Evolutionary conservation across 2,113 vertebrate species (phyloP), one percentile per base, ranked within the genome.

Genomic region (Charadrius vociferus): DNA sequence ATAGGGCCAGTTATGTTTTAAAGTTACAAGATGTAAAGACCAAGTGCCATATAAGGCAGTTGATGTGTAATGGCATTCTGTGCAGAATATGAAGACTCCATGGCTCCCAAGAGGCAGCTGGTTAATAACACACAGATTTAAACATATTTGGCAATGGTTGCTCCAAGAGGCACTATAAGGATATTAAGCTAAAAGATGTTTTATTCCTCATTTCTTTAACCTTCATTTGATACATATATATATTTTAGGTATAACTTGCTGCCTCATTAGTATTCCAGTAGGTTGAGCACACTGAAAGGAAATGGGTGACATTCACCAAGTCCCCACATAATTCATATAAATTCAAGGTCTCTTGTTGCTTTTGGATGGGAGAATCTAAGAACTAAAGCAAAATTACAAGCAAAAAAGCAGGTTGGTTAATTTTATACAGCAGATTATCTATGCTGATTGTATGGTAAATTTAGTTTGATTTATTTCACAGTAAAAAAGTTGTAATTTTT

Each of bases 211-310:
- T 95, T 86, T 89, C 71, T 85, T 93, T 87, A 88, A 93, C 93
- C 79, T 96, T 94, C 68, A 87, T 93, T 92, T 84, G 68, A 73
- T 95, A 59, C 36, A 30, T 66, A 63, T 88, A 90, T 49, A 45
- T 45, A 45, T 67, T 37, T 66, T 71, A 80, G 41, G 16, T 90
- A 73, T 90, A 55, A 80, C 81, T 93, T 96, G 30, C 90, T 94
- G 84, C 78, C 72, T 97, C 86, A 92, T 97, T 93, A 95, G 72
- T 84, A 95, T 95, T 95, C 94, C 86, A 81, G 52, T 47, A 39
- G 52, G 81, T 85, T 86, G 47, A 81, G n/a, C 37, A 90, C 27
- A n/a, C 29, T 91, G 74, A 91, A 91, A 94, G 52, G 26, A 70
- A 86, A 91, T 81, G 83, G 22, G 29, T 86, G 78, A 94, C 74